Conservation (phyloP, 2,113 vertebrate species). For the Hyla sarda region DNA sequence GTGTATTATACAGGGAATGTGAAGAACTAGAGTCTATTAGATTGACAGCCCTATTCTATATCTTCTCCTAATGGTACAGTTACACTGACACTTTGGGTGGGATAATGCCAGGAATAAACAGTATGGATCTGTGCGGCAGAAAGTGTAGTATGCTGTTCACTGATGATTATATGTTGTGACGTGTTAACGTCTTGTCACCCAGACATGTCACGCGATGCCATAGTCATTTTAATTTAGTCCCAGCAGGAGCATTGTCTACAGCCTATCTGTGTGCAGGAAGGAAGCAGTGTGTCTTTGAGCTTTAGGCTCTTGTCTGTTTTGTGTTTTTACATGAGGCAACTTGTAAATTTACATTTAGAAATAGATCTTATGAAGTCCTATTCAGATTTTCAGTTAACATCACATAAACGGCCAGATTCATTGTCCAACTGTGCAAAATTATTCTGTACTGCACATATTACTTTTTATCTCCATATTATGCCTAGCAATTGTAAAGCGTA, state of each 20-base stretch:
- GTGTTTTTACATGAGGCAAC: neutral
- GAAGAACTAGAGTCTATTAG: neutral
- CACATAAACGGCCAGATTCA: neutral
- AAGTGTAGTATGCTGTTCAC: slow-evolving; percentile 8
- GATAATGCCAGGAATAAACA: slow-evolving; percentile 7
- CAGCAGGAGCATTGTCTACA: slow-evolving; percentile 29
- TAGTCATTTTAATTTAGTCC: slow-evolving; percentile 22
- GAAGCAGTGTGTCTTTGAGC: slow-evolving; percentile 28
- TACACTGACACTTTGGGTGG: slow-evolving; percentile 1
- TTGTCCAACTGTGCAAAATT: neutral
- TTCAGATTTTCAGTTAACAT: neutral
- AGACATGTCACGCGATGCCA: slow-evolving; percentile 40
- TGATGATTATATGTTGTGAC: slow-evolving; percentile 54
- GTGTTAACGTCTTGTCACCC: slow-evolving; percentile 33
- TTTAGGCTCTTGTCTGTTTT: neutral
- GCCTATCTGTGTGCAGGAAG: neutral
- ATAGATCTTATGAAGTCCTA: neutral
- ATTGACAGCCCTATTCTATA: slow-evolving; percentile 2
- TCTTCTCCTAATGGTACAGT: slow-evolving; percentile 13
- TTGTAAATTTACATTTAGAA: neutral
- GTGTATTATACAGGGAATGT: neutral
- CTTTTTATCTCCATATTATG: neutral
- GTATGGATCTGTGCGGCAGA: neutral
- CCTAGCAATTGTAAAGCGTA: neutral
- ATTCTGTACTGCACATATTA: neutral